Conservation (phyloP, 2,113 vertebrate species). For the Oenanthe oenanthe region DNA sequence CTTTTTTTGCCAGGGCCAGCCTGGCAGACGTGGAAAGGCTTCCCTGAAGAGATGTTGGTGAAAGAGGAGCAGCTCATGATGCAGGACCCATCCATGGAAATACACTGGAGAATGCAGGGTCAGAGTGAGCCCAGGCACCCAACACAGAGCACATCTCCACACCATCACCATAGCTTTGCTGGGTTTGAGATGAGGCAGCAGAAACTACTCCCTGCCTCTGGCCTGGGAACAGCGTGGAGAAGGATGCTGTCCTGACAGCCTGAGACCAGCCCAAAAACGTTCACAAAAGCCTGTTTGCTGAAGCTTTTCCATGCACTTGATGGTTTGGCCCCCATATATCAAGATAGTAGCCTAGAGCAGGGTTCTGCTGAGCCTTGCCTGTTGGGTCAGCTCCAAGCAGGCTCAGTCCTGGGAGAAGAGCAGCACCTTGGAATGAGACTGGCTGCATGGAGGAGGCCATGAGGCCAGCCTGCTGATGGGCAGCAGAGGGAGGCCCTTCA, state of each 20-base stretch:
- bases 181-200: not conserved
- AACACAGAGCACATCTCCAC: not conserved
- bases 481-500: not conserved
- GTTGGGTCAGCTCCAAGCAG: not conserved
- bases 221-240: not conserved
- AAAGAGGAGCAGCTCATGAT: not conserved
- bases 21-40: not conserved
- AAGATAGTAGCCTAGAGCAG: not conserved
- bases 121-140: not conserved
- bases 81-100: not conserved
- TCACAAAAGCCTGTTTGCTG: not conserved
- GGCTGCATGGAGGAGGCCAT: not conserved
- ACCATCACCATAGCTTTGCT: not conserved
- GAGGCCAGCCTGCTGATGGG: not conserved
- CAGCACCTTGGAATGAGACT: fast-evolving
- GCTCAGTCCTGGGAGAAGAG: not conserved
- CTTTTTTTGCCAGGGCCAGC: not conserved
- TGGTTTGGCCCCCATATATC: not conserved
- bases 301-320: not conserved
- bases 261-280: not conserved
- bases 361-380: not conserved
- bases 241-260: not conserved
- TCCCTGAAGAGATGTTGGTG: not conserved
- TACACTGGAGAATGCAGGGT: fast-evolving
- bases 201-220: not conserved